A percentile compares a stretch with the other conserved stretches of the same genome.
Evolutionary conservation across 2,888 invertebrate genomes (phyloP).

Genomic region (Ferrisia virgata): DNA sequence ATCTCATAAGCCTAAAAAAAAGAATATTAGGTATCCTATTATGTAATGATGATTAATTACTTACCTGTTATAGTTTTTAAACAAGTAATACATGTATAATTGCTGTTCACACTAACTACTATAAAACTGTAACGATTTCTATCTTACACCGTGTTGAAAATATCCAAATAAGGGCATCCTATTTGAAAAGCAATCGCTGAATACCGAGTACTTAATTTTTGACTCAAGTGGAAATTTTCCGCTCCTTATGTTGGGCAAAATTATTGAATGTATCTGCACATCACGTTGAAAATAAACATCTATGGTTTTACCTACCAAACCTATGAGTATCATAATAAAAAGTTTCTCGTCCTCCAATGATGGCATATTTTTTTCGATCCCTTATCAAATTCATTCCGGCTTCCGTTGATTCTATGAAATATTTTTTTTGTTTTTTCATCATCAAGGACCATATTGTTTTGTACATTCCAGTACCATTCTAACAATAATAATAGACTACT

Average conservation of each 20-base stretch:
- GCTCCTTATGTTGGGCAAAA: conserved; percentile 55
- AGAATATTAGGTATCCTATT: too few species aligned
- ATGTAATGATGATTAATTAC: too few species aligned
- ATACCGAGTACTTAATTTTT: conserved; percentile 72
- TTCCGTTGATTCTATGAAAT: conserved; percentile 67
- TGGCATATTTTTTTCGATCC: conserved; percentile 61
- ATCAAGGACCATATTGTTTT: conserved; percentile 66
- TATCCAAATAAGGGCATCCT: conserved; percentile 71
- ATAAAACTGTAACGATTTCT: neutral
- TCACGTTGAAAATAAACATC: neutral
- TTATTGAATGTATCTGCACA: conserved; percentile 40
- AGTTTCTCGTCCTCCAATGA: conserved; percentile 72
- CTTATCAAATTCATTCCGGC: conserved; percentile 66
- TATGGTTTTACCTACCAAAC: conserved; percentile 64
- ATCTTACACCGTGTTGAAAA: conserved; percentile 66
- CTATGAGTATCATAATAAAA: conserved; percentile 71
- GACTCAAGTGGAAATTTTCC: conserved; percentile 69
- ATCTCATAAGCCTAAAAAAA: conserved; percentile 63
- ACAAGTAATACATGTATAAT: too few species aligned
- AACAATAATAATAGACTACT: conserved; percentile 40
- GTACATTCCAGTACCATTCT: conserved; percentile 75
- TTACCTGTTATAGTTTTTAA: too few species aligned
- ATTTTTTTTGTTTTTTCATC: conserved; percentile 61
- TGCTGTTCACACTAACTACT: too few species aligned
- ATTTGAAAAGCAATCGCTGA: conserved; percentile 74